Evolutionary conservation across 2,888 invertebrate species (phyloP).

Genomic region (Orthonychiurus folsomi): DNA sequence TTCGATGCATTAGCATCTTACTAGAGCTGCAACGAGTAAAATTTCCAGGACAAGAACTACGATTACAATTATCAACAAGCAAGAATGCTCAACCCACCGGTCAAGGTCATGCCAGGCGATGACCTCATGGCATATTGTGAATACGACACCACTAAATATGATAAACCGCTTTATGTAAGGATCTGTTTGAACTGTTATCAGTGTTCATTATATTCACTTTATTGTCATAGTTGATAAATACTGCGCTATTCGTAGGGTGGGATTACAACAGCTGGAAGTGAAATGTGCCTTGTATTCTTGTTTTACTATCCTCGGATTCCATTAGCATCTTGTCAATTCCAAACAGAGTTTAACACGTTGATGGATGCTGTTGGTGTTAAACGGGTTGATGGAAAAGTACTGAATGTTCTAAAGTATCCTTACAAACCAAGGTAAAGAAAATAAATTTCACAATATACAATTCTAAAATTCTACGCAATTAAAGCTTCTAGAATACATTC

Average conservation of each 20-base stretch:
- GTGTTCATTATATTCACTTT: too few relatives aligned
- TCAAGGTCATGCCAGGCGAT: not conserved
- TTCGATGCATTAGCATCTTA: not conserved
- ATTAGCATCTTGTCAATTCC: not conserved
- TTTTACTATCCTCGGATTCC: slow-evolving; percentile 4
- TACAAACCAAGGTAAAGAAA: not conserved
- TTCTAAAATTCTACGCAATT: too few relatives aligned
- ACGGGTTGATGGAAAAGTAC: not conserved
- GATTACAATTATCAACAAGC: slow-evolving; percentile 7
- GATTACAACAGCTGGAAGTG: not conserved
- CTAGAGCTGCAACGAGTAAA: too few relatives aligned
- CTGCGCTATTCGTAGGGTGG: not conserved
- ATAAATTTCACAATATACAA: too few relatives aligned
- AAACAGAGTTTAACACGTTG: not conserved
- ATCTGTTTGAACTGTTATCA: too few relatives aligned
- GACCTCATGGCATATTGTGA: not conserved
- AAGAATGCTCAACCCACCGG: not conserved
- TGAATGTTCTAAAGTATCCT: not conserved
- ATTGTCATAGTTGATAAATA: too few relatives aligned
- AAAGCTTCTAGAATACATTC: too few relatives aligned
- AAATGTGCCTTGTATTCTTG: slow-evolving; percentile 6
- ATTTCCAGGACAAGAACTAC: not conserved
- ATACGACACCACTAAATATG: not conserved
- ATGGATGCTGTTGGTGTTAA: not conserved
- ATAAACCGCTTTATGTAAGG: slow-evolving; percentile 4